A percentile compares a stretch with the other conserved stretches of the same genome.
phyloP scores from a whole-genome alignment of 2,113 vertebrate genomes.

The Caretta caretta region DNA sequence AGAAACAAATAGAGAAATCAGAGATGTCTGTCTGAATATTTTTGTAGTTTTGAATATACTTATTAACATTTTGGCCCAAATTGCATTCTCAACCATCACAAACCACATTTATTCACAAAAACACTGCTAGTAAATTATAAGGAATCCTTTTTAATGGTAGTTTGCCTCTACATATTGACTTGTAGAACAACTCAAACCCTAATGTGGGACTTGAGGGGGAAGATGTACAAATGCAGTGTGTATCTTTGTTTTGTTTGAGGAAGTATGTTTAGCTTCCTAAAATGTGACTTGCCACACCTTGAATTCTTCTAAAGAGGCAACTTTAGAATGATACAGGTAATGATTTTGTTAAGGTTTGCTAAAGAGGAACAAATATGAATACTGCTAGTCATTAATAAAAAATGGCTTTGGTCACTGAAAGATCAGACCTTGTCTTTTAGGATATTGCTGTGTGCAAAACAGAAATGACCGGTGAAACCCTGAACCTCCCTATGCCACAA shows the following conservation, averaged over 20 bases:
- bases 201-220: neutral
- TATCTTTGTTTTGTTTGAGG: constrained; percentile 46
- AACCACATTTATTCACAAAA: neutral
- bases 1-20: neutral
- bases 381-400: neutral
- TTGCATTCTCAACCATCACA: neutral
- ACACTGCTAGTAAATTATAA: neutral
- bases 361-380: neutral
- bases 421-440: neutral
- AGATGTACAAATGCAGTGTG: neutral
- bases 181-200: neutral
- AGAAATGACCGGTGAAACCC: neutral
- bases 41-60: constrained; percentile 18
- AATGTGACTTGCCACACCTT: constrained; percentile 36
- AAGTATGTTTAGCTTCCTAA: constrained; percentile 56
- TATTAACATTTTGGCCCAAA: constrained; percentile 20
- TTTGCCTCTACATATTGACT: neutral
- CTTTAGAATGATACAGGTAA: neutral
- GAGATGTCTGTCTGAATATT: neutral
- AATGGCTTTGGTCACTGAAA: neutral
- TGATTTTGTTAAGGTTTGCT: neutral
- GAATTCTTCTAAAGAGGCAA: constrained; percentile 49
- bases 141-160: neutral
- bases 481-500: neutral
- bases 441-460: neutral